Conservation (phyloP, 2,113 vertebrate genomes). For the Cyprinodon variegatus region DNA sequence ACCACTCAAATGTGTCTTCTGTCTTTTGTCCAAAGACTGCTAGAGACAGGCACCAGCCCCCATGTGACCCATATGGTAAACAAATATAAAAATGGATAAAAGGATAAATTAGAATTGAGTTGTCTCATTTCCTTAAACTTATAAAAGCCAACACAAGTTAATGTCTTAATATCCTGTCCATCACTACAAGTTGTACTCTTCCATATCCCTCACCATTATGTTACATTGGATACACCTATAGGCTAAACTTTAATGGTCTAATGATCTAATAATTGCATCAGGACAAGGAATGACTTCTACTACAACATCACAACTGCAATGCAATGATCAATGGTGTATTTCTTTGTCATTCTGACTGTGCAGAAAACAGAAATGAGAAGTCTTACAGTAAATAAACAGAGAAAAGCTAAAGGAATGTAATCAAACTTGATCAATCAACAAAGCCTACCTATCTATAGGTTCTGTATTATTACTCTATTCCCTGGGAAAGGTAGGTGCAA, state of each 20-base stretch:
- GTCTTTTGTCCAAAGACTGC: no score
- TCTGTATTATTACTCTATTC: no score
- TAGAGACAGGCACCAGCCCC: no score
- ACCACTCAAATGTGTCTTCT: no score
- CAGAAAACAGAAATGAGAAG: neutral
- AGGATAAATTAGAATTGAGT: no score
- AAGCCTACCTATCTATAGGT: neutral
- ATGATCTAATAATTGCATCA: neutral
- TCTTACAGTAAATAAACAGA: neutral
- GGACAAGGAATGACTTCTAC: neutral
- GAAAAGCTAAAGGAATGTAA: neutral
- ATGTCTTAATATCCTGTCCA: no score
- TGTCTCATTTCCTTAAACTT: no score
- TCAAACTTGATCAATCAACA: neutral
- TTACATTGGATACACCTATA: neutral
- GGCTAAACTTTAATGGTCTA: neutral
- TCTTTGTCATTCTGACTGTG: neutral
- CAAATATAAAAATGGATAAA: no score
- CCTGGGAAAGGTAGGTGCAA: no score
- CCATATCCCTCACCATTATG: neutral
- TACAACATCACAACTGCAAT: neutral
- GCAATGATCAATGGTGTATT: conserved; percentile 2
- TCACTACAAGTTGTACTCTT: neutral
- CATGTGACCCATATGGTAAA: no score
- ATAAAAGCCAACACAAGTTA: no score